Conservation (phyloP, 1,140 invertebrate species). For the Cepaea nemoralis region DNA sequence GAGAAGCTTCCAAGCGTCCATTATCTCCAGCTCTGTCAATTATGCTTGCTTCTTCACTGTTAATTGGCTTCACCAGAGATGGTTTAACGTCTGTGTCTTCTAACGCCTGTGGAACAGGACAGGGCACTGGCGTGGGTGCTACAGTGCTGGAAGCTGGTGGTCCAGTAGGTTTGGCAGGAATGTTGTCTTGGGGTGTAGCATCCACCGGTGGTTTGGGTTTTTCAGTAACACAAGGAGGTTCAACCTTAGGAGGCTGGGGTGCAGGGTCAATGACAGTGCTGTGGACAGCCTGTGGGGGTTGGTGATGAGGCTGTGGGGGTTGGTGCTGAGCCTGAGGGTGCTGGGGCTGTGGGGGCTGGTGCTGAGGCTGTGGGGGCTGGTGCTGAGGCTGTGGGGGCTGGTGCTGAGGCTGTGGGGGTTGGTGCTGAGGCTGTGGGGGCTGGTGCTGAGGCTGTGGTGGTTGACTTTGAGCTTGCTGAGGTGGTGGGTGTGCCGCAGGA, state of each 20-base stretch:
- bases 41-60: neutral
- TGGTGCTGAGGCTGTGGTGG: neutral
- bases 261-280: neutral
- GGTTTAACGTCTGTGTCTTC: neutral
- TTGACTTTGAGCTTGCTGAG: neutral
- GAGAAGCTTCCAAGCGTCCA: neutral
- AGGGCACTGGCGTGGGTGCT: neutral
- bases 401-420: neutral
- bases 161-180: slow-evolving; percentile 23
- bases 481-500: neutral
- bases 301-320: neutral
- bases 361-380: neutral
- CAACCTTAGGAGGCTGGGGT: neutral
- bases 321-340: neutral
- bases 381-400: neutral
- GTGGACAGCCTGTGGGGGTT: neutral
- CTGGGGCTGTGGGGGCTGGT: neutral
- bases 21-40: neutral
- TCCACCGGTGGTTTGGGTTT: neutral
- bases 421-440: neutral
- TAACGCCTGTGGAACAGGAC: neutral
- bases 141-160: neutral
- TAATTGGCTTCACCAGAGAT: neutral
- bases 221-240: neutral
- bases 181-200: neutral